Percentiles rank a stretch among this genome's conserved stretches.
These are phyloP conservation scores for Brienomyrus longianalis DNA, from an alignment of 2,113 vertebrate species.

Conservation along the genomic window DNA sequence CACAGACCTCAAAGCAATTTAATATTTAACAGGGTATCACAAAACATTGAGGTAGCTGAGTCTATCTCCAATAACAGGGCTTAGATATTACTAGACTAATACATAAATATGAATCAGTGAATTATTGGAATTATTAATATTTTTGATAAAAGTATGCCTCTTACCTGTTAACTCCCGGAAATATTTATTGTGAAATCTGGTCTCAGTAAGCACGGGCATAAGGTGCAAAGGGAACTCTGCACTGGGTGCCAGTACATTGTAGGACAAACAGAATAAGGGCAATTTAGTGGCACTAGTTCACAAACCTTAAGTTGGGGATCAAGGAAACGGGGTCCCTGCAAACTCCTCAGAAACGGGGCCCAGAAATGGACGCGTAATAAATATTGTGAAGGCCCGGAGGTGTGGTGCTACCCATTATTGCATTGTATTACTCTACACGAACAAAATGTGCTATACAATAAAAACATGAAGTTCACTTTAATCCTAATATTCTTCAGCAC, in stretches of 20 bases:
- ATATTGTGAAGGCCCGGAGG: neutral
- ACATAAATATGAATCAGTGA: neutral
- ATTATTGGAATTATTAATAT: neutral
- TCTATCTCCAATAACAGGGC: neutral
- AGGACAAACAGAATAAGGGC: neutral
- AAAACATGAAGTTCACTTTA: neutral
- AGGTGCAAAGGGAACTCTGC: neutral
- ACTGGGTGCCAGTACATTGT: neutral
- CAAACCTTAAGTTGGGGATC: neutral
- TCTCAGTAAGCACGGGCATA: neutral
- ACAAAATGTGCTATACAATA: neutral
- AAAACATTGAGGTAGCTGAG: neutral
- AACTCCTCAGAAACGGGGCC: neutral
- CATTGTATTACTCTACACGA: neutral
- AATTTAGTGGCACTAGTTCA: neutral
- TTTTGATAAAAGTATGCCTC: neutral
- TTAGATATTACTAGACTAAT: neutral
- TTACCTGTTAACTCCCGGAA: neutral
- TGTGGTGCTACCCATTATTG: neutral
- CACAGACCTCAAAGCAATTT: neutral
- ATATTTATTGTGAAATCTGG: neutral
- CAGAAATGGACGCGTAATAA: neutral
- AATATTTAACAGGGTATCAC: neutral
- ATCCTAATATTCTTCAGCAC: neutral
- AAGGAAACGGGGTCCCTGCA: neutral